Evolutionary conservation across 2,888 invertebrate species (phyloP), one percentile per base, ranked within the genome.

Genomic region (Eupithecia abbreviata): DNA sequence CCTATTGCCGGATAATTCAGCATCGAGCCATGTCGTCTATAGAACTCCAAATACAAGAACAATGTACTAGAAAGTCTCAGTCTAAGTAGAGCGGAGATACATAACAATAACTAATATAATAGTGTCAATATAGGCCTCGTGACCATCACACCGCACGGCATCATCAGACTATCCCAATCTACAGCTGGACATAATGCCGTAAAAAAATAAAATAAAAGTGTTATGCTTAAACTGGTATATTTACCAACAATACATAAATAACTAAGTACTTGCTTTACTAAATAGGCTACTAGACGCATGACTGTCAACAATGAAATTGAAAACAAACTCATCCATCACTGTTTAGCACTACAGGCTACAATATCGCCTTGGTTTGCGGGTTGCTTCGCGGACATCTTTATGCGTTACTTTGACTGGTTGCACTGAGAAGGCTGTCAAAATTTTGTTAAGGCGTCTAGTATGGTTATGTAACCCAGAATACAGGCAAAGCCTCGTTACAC

Each of bases 281-380:
- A 51, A 51, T 51, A 51, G 15, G 51, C 49, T 13, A 15, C 15
- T 55, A 7, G 6, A 55, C 3, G 13, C 55, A 55, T 18, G 55
- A 4, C n/a, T 9, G n/a, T 55, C 55, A 55, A 18, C 55, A 55
- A n/a, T 55, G 0, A 55, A 55, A 55, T n/a, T 3, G n/a, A n/a
- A n/a, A 55, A 55, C 55, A n/a, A 55, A 55, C 55, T n/a, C 55
- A n/a, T 55, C n/a, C 55, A n/a, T 55, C n/a, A 55, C n/a, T 55
- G 55, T n/a, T 7, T 18, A 7, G 7, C n/a, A n/a, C 55, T 30
- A 30, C 30, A 30, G 30, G 30, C 55, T 7, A 55, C n/a, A 55
- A 55, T n/a, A 6, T 18, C 58, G 55, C n/a, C 2, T 15, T 6
- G 7, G 55, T 55, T 55, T n/a, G 49, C n/a, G 55, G 55, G 55